A percentile compares a stretch with the other conserved stretches of the same genome.
Conservation (phyloP, 1,140 invertebrate genomes). For the Panagrolaimus sp. region DNA sequence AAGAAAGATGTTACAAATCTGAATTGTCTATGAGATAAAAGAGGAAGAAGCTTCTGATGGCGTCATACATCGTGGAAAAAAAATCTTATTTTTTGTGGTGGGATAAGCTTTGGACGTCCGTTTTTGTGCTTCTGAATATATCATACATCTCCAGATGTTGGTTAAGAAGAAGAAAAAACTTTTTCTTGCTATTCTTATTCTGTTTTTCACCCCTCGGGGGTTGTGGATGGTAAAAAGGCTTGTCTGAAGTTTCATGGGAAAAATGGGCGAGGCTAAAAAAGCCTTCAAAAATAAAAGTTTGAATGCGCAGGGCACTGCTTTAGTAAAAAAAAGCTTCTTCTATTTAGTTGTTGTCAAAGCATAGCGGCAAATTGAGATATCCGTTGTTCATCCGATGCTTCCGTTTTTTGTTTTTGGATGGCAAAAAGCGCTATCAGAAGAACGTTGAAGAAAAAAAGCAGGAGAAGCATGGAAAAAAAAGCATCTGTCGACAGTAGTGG, state of each 20-base stretch:
- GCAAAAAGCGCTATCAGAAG: slow-evolving; percentile 8
- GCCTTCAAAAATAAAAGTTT: background rate
- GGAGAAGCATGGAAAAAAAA: background rate
- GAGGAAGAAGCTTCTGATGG: too few species aligned
- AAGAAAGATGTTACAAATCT: too few species aligned
- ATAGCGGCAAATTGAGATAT: slow-evolving; percentile 13
- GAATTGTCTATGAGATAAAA: too few species aligned
- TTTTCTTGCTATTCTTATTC: background rate
- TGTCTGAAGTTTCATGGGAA: slow-evolving; percentile 2
- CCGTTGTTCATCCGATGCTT: slow-evolving; percentile 13
- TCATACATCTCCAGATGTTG: too few species aligned
- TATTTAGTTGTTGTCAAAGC: background rate
- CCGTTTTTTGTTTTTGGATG: background rate
- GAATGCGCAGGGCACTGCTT: too few species aligned
- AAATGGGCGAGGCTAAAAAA: background rate
- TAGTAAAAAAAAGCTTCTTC: background rate
- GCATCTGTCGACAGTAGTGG: slow-evolving; percentile 1
- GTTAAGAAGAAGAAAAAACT: background rate
- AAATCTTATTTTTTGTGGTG: too few species aligned
- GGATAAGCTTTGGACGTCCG: too few species aligned
- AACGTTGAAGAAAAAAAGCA: background rate
- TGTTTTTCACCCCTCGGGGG: slow-evolving; percentile 8
- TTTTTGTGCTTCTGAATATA: too few species aligned
- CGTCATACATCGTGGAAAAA: too few species aligned
- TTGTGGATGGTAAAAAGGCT: slow-evolving; percentile 1